Evolutionary conservation across 2,113 vertebrate species (phyloP).

Genomic region (Synodontis membranacea): DNA sequence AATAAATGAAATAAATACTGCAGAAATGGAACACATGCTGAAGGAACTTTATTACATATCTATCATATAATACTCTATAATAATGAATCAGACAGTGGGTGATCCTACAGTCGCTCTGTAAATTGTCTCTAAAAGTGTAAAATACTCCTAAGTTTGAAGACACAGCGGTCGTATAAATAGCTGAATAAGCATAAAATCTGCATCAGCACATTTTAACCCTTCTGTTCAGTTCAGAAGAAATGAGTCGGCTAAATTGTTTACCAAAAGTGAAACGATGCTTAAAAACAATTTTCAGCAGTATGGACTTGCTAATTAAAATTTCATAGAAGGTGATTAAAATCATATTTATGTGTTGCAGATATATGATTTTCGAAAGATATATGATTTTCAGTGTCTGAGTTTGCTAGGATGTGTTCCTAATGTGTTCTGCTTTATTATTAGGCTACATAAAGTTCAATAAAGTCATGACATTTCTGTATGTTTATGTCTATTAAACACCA

Average conservation of each 20-base stretch:
- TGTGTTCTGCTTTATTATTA: neutral
- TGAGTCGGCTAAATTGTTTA: neutral
- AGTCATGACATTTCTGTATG: neutral
- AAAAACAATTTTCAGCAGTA: neutral
- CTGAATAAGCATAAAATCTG: neutral
- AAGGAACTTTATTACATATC: neutral
- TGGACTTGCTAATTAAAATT: neutral
- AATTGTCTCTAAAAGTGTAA: neutral
- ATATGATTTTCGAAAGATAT: too few relatives aligned
- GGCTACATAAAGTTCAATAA: neutral
- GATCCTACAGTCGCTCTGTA: neutral
- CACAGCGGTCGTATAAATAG: neutral
- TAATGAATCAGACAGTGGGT: neutral
- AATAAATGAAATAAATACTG: neutral
- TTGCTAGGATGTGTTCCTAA: neutral
- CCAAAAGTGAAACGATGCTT: neutral
- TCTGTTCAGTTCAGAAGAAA: constrained; percentile 11
- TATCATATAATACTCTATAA: neutral
- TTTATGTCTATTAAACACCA: neutral
- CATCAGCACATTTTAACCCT: neutral
- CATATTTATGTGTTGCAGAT: neutral
- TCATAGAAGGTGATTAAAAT: neutral
- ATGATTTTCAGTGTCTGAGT: neutral
- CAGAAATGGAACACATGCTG: neutral
- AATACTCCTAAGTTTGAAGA: neutral